Percentiles rank a stretch among this genome's conserved stretches.
Evolutionary conservation across 1,140 invertebrate species (phyloP).

Genomic region (Rhagoletis pomonella): DNA sequence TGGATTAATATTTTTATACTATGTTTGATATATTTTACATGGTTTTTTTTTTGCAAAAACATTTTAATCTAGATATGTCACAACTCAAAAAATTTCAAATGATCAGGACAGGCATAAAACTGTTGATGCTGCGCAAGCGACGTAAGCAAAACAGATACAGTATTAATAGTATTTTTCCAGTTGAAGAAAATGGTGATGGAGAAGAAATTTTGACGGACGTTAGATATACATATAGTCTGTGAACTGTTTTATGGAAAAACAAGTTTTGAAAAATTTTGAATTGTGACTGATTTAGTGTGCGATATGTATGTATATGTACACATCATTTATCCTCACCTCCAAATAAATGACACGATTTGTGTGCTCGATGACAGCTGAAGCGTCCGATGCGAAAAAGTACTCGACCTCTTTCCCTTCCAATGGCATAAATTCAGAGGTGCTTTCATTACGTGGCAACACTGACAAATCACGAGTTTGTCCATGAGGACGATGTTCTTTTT

Average conservation of each 20-base stretch:
- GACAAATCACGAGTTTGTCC: constrained; percentile 78
- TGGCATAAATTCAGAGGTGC: constrained; percentile 92
- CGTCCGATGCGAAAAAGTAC: constrained; percentile 99
- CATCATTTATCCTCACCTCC: constrained; percentile 77
- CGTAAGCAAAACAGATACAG: too few species aligned
- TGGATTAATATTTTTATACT: neutral
- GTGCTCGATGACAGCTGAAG: constrained; percentile 98
- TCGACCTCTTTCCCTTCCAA: constrained; percentile 96
- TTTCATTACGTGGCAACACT: constrained; percentile 82
- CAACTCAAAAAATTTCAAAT: too few species aligned
- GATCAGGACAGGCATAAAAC: too few species aligned
- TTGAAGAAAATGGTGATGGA: too few species aligned
- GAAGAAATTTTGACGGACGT: too few species aligned
- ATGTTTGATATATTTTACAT: neutral
- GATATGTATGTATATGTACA: neutral
- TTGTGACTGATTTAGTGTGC: neutral
- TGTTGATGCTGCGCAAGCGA: too few species aligned
- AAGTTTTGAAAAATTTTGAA: too few species aligned
- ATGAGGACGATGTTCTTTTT: constrained; percentile 88
- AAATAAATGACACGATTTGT: constrained; percentile 97
- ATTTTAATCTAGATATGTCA: too few species aligned
- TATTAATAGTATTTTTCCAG: too few species aligned
- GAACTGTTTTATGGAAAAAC: too few species aligned
- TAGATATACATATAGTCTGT: too few species aligned
- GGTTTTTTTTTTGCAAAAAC: neutral